Evolutionary conservation across 2,113 vertebrate genomes (phyloP).

Genomic region (Phodopus roborovskii): DNA sequence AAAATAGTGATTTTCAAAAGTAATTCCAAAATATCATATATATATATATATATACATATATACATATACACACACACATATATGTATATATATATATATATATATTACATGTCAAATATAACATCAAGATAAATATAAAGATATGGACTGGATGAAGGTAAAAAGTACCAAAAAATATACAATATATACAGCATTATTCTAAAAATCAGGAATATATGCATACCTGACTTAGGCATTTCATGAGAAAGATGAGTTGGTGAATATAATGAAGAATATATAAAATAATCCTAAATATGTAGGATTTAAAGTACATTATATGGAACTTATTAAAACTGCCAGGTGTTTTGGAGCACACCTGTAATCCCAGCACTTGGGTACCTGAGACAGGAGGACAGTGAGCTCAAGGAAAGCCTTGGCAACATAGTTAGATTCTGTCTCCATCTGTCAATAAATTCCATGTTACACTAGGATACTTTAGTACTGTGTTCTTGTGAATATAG

Average conservation of each 20-base stretch:
- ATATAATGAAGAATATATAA: background rate
- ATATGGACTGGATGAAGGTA: background rate
- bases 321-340: background rate
- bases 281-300: background rate
- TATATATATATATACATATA: background rate
- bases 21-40: background rate
- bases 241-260: background rate
- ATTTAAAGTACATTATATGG: background rate
- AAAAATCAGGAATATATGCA: background rate
- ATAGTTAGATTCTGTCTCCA: background rate
- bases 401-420: background rate
- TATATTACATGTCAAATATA: background rate
- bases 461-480: background rate
- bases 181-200: background rate
- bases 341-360: background rate
- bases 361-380: background rate
- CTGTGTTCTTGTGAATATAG: background rate
- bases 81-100: background rate
- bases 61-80: too few species aligned
- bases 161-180: background rate
- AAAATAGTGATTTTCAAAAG: background rate
- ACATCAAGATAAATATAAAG: background rate
- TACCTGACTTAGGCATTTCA: background rate
- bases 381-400: background rate
- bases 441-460: background rate